Conservation (phyloP, 2,113 vertebrate species). For the Candoia aspera region DNA sequence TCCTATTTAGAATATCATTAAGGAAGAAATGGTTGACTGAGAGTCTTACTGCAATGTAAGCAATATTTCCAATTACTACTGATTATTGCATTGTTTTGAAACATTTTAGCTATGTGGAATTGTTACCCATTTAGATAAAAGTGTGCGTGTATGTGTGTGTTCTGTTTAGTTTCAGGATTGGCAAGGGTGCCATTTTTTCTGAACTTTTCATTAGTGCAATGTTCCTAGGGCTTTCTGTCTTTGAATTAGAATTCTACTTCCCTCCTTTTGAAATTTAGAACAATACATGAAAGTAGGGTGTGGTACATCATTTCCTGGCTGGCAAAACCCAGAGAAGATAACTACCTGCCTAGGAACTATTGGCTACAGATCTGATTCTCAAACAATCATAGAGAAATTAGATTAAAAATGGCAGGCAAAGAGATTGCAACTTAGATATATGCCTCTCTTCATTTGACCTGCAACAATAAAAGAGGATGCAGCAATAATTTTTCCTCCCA, state of each 20-base stretch:
- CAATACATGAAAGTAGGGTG: conserved; percentile 6
- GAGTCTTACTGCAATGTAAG: neutral
- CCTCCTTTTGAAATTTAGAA: conserved; percentile 12
- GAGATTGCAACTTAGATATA: neutral
- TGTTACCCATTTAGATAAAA: neutral
- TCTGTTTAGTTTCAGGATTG: neutral
- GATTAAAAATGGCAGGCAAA: neutral
- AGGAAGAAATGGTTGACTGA: neutral
- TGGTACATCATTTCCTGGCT: conserved; percentile 20
- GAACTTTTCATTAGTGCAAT: neutral
- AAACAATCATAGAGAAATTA: neutral
- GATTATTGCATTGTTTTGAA: neutral
- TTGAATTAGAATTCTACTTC: neutral
- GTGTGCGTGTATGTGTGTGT: neutral
- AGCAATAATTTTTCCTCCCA: neutral
- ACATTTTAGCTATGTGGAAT: neutral
- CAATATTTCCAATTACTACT: neutral
- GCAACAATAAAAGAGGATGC: neutral
- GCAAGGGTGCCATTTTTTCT: neutral
- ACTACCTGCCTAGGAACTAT: neutral
- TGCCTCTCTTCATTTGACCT: neutral
- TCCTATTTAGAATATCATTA: neutral
- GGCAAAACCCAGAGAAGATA: neutral
- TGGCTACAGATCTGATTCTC: neutral
- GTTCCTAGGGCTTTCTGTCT: neutral